phyloP scores from a whole-genome alignment of 1,140 invertebrate genomes.

The Calycopis cecrops region DNA sequence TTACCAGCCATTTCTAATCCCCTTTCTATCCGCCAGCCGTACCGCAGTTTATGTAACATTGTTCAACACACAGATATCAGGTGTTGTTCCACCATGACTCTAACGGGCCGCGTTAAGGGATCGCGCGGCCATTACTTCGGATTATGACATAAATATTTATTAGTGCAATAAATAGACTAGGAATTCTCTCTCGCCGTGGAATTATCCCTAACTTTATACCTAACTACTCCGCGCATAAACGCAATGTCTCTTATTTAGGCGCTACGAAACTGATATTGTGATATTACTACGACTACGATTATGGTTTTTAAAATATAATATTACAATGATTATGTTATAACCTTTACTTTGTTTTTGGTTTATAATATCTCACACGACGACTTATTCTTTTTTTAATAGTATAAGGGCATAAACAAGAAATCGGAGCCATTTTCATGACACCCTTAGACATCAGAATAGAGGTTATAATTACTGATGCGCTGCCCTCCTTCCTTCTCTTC shows the following conservation, averaged over 20 bases:
- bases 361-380: no score
- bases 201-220: conserved; percentile 49
- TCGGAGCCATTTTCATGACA: no score
- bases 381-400: no score
- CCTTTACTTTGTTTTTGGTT: no score
- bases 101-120: conserved; percentile 29
- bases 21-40: background rate
- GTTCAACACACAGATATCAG: conserved; percentile 23
- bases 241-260: background rate
- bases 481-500: background rate
- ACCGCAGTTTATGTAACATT: background rate
- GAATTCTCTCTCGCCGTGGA: conserved; percentile 35
- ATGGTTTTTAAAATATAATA: no score
- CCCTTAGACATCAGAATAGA: no score
- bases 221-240: conserved; percentile 16
- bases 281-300: no score
- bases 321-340: no score
- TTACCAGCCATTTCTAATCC: no score
- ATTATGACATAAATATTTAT: conserved; percentile 67
- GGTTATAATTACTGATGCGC: background rate
- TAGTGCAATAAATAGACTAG: conserved; percentile 51
- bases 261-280: conserved; percentile 5
- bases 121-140: conserved; percentile 46
- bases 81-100: conserved; percentile 25
- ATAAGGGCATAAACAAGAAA: no score